Percentiles rank a stretch among this genome's conserved stretches.
Evolutionary conservation across 2,888 invertebrate genomes (phyloP).

Genomic region (Caenorhabditis doughertyi): DNA sequence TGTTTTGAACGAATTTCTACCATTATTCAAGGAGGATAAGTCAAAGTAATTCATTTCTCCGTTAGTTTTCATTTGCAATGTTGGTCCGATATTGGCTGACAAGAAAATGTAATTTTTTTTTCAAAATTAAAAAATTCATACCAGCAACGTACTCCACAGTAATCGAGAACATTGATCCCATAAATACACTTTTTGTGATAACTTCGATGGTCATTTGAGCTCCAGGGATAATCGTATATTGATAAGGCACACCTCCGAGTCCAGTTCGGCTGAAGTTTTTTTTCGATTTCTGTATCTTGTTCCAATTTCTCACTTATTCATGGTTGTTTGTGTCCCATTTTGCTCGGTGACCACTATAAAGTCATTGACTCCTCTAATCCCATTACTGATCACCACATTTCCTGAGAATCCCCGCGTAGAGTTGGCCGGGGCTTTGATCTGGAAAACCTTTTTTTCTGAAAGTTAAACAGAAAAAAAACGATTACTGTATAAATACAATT

Average conservation of each 20-base stretch:
- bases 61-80: not conserved
- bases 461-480: too few relatives aligned
- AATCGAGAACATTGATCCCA: not conserved
- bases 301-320: conserved; percentile 3
- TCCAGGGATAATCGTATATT: not conserved
- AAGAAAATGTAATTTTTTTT: too few relatives aligned
- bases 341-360: not conserved
- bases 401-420: not conserved
- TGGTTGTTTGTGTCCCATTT: not conserved
- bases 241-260: not conserved
- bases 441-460: not conserved
- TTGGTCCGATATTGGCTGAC: not conserved
- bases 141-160: not conserved
- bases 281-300: not conserved
- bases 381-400: not conserved
- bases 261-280: not conserved
- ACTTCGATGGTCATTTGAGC: not conserved
- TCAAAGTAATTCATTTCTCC: not conserved
- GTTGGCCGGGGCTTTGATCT: not conserved
- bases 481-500: conserved; percentile 8
- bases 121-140: too few relatives aligned
- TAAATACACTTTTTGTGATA: not conserved
- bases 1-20: not conserved
- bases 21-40: not conserved
- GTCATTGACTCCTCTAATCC: not conserved